Evolutionary conservation across 2,113 vertebrate species (phyloP).

Genomic region (Podilymbus podiceps): DNA sequence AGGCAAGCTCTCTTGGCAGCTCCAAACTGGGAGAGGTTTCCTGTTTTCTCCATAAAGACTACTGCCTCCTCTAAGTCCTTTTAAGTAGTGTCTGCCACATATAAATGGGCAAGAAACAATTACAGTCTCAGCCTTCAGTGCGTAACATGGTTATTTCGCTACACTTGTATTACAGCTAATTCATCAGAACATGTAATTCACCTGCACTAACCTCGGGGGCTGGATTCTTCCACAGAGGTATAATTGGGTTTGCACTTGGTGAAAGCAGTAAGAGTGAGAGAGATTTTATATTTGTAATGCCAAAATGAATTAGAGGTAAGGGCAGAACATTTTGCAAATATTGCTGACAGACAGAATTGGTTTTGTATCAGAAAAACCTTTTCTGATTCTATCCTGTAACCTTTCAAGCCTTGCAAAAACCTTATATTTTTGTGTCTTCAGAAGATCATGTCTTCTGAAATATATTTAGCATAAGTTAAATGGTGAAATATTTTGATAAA

Average conservation of each 20-base stretch:
- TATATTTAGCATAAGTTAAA: neutral
- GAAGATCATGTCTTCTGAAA: neutral
- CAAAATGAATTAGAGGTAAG: neutral
- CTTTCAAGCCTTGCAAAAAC: neutral
- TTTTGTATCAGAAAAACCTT: neutral
- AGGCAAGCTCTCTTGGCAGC: neutral
- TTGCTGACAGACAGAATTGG: neutral
- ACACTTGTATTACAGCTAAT: neutral
- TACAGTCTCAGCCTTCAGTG: neutral
- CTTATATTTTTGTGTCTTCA: neutral
- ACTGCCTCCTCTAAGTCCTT: neutral
- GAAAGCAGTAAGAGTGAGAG: neutral
- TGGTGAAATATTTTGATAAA: neutral
- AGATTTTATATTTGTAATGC: neutral
- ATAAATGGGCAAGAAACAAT: neutral
- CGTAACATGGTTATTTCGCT: neutral
- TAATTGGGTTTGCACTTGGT: neutral
- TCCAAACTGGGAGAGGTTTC: neutral
- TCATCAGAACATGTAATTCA: neutral
- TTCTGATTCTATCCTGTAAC: neutral
- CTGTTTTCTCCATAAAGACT: neutral
- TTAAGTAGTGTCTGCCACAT: neutral
- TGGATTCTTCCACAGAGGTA: neutral
- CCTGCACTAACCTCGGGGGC: neutral
- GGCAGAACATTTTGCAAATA: neutral